Conservation (phyloP, 1,140 invertebrate genomes). For the Trichoplusia ni region DNA sequence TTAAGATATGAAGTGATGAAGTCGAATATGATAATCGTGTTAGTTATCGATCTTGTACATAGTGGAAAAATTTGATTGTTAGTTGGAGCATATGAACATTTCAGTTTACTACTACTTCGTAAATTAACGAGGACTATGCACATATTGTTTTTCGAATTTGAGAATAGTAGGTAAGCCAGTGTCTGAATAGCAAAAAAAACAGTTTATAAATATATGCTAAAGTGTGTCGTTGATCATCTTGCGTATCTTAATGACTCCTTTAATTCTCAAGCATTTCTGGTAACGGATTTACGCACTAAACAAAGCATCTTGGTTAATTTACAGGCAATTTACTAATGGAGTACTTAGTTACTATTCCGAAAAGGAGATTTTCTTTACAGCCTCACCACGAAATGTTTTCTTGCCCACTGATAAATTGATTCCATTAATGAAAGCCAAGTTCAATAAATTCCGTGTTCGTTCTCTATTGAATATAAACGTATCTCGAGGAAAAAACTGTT, state of each 20-base stretch:
- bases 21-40: too few species aligned
- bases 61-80: too few species aligned
- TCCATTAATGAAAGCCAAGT: slow-evolving; percentile 30
- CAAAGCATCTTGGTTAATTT: slow-evolving; percentile 26
- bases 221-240: background rate
- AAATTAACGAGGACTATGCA: too few species aligned
- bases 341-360: slow-evolving; percentile 16
- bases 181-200: too few species aligned
- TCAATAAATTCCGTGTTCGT: slow-evolving; percentile 28
- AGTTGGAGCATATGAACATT: too few species aligned
- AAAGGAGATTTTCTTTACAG: slow-evolving; percentile 10
- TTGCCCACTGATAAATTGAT: slow-evolving; percentile 31
- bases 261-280: background rate
- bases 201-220: too few species aligned
- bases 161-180: too few species aligned
- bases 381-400: slow-evolving; percentile 26
- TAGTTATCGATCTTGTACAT: too few species aligned
- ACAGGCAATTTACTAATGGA: slow-evolving; percentile 38
- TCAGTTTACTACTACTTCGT: too few species aligned
- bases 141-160: too few species aligned
- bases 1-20: too few species aligned
- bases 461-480: slow-evolving; percentile 22
- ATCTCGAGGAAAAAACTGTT: background rate
- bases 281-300: background rate
- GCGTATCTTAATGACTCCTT: background rate